Percentiles rank a stretch among this genome's conserved stretches.
Evolutionary conservation across 2,888 invertebrate species (phyloP).

Genomic region (Parelbella ahira): DNA sequence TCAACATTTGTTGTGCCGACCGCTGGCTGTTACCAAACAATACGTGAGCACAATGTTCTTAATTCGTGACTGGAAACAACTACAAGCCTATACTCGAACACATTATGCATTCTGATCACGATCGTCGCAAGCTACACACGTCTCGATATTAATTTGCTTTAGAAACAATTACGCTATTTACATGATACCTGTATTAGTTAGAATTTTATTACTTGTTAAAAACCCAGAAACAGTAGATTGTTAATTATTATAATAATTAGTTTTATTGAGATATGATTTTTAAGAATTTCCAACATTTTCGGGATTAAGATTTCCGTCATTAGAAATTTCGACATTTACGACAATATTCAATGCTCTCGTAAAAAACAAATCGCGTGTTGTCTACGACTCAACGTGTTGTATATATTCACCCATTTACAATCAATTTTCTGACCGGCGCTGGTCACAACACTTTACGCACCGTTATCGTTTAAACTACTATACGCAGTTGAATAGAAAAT

Average conservation of each 20-base stretch:
- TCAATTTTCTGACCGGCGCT: slow-evolving; percentile 13
- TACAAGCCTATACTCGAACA: slow-evolving; percentile 40
- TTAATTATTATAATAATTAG: too few relatives aligned
- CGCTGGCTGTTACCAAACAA: slow-evolving; percentile 33
- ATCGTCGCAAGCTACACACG: slow-evolving; percentile 44
- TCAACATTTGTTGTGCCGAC: slow-evolving; percentile 12
- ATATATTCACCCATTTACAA: too few relatives aligned
- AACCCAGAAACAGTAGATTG: too few relatives aligned
- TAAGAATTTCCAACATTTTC: too few relatives aligned
- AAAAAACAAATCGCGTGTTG: too few relatives aligned
- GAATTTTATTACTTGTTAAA: slow-evolving; percentile 3
- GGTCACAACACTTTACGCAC: slow-evolving; percentile 12
- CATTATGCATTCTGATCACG: slow-evolving; percentile 50
- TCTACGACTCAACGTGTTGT: too few relatives aligned
- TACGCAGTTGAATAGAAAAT: slow-evolving; percentile 5
- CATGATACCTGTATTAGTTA: slow-evolving; percentile 19
- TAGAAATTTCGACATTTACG: too few relatives aligned
- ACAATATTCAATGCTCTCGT: too few relatives aligned
- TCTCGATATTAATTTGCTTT: slow-evolving; percentile 42
- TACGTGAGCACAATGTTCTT: slow-evolving; percentile 47
- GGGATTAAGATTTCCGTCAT: too few relatives aligned
- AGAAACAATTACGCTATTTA: slow-evolving; percentile 32
- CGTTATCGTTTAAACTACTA: slow-evolving; percentile 16
- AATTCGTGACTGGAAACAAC: slow-evolving; percentile 58
- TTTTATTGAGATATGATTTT: too few relatives aligned